Base-by-base conservation (phyloP, 2,113 vertebrate genomes). In the Dolichallabes microphthalmus region DNA sequence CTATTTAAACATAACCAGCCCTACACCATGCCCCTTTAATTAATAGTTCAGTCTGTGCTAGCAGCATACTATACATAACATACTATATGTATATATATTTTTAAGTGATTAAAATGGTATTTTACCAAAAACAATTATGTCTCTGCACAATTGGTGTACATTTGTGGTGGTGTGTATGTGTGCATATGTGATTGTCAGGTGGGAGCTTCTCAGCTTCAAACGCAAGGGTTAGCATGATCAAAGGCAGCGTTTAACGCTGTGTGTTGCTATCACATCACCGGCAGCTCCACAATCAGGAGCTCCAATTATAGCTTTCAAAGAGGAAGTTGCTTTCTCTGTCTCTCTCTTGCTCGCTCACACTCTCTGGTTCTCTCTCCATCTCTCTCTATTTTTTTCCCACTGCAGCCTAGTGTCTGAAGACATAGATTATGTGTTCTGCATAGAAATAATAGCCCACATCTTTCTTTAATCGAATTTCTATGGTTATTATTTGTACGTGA, bases 291-390 rank as follows among this genome's bases (percentile, higher is more conserved):
- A 88, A 89, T 89, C 88, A 90, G 85, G 22, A 55, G 75, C 86
- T 88, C 85, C 82, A 88, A 88, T 92, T 89, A 90, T 71, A 61
- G 85, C 81, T 90, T 92, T 93, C 92, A 92, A 93, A 93, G 88
- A 85, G 85, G 55, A 58, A 88, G 85, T 88, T 87, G 86, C 30
- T 90, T 89, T 87, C 81, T 73, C 80, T 87, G 53, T 86, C 52
- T 78, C 53, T 80, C n/a, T 78, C 2, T 86, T 1, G 4, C 35
- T 71, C 15, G 53, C 74, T 63, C 32, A 45, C 52, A 32, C 55
- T 32, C 52, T 82, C 45, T 45, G 45, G 45, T 45, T 45, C 45
- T 86, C 3, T 14, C 25, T 71, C 15, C 53, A 64, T 63, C 32
- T 63, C 52, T 50, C 55, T 32, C 52, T 77, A 14, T 82, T 32